Evolutionary conservation across 2,888 invertebrate species (phyloP).

Genomic region (Athetis lepigone): DNA sequence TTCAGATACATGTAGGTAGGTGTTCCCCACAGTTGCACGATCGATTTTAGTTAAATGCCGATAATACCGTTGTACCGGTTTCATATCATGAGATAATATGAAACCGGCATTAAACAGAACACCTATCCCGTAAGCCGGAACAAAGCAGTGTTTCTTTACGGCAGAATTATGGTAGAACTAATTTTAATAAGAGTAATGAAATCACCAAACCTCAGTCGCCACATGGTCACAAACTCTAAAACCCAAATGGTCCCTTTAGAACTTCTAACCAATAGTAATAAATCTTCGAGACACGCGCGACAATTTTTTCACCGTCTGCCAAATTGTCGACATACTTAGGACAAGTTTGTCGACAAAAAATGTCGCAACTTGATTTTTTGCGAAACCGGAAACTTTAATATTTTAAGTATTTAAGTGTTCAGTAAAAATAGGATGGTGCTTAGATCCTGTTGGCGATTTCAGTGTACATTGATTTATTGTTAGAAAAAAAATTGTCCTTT

Average conservation of each 20-base stretch:
- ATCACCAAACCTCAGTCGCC: conserved; percentile 17
- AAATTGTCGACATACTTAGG: conserved; percentile 37
- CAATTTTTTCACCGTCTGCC: conserved; percentile 55
- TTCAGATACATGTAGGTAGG: too few species aligned
- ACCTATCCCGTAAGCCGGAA: too few species aligned
- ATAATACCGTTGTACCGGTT: too few species aligned
- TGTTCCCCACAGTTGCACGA: too few species aligned
- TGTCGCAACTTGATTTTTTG: conserved; percentile 20
- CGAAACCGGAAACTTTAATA: conserved; percentile 42
- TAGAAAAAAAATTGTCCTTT: neutral
- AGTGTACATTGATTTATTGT: neutral
- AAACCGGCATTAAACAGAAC: too few species aligned
- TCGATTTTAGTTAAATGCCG: too few species aligned
- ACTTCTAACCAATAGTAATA: conserved; percentile 34
- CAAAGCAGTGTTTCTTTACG: too few species aligned
- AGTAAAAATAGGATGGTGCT: conserved; percentile 19
- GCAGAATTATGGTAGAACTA: too few species aligned
- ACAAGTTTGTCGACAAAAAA: conserved; percentile 43
- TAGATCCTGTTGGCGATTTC: conserved; percentile 40
- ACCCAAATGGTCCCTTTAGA: conserved; percentile 27
- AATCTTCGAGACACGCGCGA: conserved; percentile 62
- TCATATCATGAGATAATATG: too few species aligned
- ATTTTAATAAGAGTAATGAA: conserved; percentile 15
- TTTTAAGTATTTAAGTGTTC: conserved; percentile 48
- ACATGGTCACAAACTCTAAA: conserved; percentile 41